A percentile compares a stretch with the other conserved stretches of the same genome.
Evolutionary conservation across 2,888 invertebrate genomes (phyloP).

Genomic region (Crioceris asparagi): DNA sequence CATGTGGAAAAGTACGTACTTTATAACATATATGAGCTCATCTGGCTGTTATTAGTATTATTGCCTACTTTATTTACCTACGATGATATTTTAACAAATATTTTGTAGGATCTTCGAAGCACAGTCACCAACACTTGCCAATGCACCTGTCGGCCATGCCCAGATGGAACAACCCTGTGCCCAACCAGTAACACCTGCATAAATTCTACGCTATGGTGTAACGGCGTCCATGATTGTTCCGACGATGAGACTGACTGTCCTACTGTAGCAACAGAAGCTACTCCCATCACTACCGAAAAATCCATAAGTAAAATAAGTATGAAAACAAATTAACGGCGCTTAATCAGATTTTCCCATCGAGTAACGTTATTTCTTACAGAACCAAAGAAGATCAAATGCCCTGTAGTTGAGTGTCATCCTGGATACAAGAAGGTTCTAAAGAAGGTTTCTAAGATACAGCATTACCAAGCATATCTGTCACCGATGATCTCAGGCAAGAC

Average conservation of each 20-base stretch:
- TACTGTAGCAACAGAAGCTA: slow-evolving; percentile 20
- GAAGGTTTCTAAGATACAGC: slow-evolving; percentile 25
- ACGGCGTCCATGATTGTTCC: slow-evolving; percentile 69
- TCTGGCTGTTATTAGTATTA: no score
- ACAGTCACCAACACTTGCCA: slow-evolving; percentile 52
- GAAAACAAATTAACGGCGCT: not conserved
- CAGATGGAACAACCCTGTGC: slow-evolving; percentile 54
- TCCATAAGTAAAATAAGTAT: not conserved
- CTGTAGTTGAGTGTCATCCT: slow-evolving; percentile 32
- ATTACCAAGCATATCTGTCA: slow-evolving; percentile 33
- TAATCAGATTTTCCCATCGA: not conserved
- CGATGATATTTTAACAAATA: no score
- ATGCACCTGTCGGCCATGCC: slow-evolving; percentile 66
- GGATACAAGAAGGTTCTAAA: slow-evolving; percentile 30
- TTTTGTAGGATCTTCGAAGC: slow-evolving; percentile 44
- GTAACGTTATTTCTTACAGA: no score
- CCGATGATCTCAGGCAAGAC: slow-evolving; percentile 38
- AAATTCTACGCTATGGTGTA: slow-evolving; percentile 61
- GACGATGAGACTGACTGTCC: slow-evolving; percentile 68
- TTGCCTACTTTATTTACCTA: no score
- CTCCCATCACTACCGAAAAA: not conserved
- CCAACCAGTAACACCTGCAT: slow-evolving; percentile 66
- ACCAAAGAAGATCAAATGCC: slow-evolving; percentile 34
- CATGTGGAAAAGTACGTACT: slow-evolving; percentile 45
- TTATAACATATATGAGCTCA: not conserved